phyloP scores from a whole-genome alignment of 2,797 vertebrate species.

The Lepus townsendii region DNA sequence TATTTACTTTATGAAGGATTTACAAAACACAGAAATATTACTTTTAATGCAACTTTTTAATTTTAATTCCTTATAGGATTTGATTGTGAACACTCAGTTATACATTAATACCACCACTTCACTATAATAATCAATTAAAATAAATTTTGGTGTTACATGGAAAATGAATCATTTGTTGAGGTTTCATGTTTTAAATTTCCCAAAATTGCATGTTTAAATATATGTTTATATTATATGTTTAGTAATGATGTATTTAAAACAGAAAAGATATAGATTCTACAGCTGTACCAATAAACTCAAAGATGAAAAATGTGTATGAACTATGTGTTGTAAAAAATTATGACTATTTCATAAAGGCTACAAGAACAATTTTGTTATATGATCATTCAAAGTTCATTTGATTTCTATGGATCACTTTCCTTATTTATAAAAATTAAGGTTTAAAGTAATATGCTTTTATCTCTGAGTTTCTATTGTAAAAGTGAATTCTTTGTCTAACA shows the following conservation, averaged over 20 bases:
- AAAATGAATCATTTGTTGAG: neutral
- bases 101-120: neutral
- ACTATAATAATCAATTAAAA: constrained; percentile 4
- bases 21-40: neutral
- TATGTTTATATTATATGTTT: neutral
- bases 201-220: neutral
- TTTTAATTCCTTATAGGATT: neutral
- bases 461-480: neutral
- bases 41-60: neutral
- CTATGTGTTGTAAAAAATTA: neutral
- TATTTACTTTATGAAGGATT: neutral
- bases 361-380: neutral
- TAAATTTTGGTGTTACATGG: neutral
- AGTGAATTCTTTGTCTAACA: constrained; percentile 39
- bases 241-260: neutral
- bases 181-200: neutral
- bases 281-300: neutral
- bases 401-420: constrained; percentile 27
- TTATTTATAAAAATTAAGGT: constrained; percentile 45
- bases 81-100: neutral
- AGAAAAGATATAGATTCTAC: neutral
- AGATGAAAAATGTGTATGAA: neutral
- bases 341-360: neutral
- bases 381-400: neutral
- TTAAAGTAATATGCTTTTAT: neutral